Evolutionary conservation across 2,888 invertebrate species (phyloP).

Genomic region (Cloeon dipterum): DNA sequence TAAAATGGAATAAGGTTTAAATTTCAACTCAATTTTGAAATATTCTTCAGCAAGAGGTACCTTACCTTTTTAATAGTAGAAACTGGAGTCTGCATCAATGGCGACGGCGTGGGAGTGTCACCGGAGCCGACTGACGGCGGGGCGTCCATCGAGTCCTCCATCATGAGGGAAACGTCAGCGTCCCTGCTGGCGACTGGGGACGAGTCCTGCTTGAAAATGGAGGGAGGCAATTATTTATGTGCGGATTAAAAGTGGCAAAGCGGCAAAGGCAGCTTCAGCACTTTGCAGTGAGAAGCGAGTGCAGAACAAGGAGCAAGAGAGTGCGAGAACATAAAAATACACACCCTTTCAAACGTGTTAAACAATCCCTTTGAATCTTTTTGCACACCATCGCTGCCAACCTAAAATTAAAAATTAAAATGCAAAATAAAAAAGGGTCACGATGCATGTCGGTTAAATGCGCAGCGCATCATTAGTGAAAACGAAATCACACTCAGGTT

Average conservation of each 20-base stretch:
- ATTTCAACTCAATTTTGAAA: too few species aligned
- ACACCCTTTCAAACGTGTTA: neutral
- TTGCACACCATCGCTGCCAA: neutral
- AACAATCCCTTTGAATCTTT: neutral
- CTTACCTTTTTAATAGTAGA: slow-evolving; percentile 13
- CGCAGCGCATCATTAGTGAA: neutral
- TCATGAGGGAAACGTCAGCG: slow-evolving; percentile 17
- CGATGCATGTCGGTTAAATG: too few species aligned
- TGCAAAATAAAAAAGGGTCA: neutral
- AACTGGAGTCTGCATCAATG: slow-evolving; percentile 10
- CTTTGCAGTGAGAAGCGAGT: too few species aligned
- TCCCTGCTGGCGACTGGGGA: slow-evolving; percentile 17
- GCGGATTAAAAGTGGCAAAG: slow-evolving; percentile 1
- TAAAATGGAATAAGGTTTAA: too few species aligned
- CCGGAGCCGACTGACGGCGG: slow-evolving; percentile 61
- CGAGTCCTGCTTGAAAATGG: slow-evolving; percentile 17
- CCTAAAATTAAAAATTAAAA: neutral
- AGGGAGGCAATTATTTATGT: neutral
- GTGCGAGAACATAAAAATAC: neutral
- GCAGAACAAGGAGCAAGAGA: neutral
- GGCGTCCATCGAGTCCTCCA: slow-evolving; percentile 59
- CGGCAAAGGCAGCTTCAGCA: slow-evolving; percentile 12
- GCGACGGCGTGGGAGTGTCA: slow-evolving; percentile 32
- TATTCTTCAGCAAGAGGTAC: too few species aligned
- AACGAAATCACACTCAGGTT: neutral